Percentiles rank a stretch among this genome's conserved stretches.
phyloP scores from a whole-genome alignment of 2,888 invertebrate genomes.

The Amitus sp. region DNA sequence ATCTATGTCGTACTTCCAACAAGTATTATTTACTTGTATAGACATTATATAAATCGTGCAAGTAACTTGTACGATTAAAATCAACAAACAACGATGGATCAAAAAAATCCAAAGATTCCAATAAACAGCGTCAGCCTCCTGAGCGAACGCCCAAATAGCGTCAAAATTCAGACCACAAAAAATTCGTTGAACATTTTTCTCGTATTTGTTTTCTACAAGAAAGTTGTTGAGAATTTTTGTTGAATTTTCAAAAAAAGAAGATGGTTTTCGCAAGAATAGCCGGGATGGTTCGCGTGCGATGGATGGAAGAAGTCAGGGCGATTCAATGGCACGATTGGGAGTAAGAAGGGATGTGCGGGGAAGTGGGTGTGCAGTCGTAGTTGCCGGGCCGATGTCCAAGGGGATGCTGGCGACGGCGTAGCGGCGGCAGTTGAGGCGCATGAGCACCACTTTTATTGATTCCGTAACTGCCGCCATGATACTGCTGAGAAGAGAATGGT shows the following conservation, averaged over 20 bases:
- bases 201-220: too few relatives aligned
- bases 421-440: constrained; percentile 64
- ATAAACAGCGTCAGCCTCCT: too few relatives aligned
- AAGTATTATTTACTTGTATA: too few relatives aligned
- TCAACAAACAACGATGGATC: too few relatives aligned
- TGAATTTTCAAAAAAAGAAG: constrained; percentile 1
- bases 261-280: constrained; percentile 57
- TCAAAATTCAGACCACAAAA: too few relatives aligned
- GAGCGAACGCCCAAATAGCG: too few relatives aligned
- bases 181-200: too few relatives aligned
- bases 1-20: too few relatives aligned
- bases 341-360: constrained; percentile 23
- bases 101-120: too few relatives aligned
- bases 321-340: constrained; percentile 47
- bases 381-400: constrained; percentile 21
- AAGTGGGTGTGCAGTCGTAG: constrained; percentile 26
- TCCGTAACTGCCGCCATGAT: constrained; percentile 67
- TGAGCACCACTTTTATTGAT: constrained; percentile 67
- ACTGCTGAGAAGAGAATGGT: constrained; percentile 53
- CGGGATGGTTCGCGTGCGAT: constrained; percentile 55
- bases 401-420: constrained; percentile 43
- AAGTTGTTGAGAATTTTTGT: too few relatives aligned
- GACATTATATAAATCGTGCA: too few relatives aligned
- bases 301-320: constrained; percentile 57
- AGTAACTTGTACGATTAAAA: too few relatives aligned